Evolutionary conservation across 2,888 invertebrate species (phyloP), one percentile per base, ranked within the genome.

Genomic region (Drosophila stalkeri): DNA sequence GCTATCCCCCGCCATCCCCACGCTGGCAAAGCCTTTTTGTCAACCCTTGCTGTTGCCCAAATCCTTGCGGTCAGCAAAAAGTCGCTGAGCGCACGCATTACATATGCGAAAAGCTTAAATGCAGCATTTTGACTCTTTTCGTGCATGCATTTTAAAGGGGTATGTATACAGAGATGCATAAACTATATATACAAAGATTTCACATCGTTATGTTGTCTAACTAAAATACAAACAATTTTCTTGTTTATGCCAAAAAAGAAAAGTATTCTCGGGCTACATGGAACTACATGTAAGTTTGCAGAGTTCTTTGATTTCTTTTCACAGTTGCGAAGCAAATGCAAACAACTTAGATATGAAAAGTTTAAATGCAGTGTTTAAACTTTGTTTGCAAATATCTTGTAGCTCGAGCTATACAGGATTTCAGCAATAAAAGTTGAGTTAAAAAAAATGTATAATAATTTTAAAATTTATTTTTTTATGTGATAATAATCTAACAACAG

Each of bases 1-100:
- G 11, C 18, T 6, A 27, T 3, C 11, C 12, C 23, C 44, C 5
- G 3, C 5, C 27, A 27, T 8, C 27, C 41, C n/a, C 11, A 5
- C 11, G 4, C 43, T 46, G 52, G 9, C 56, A 49, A 27, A 64
- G 56, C 52, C 60, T 20, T 61, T 61, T 79, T 64, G 79, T 74
- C 64, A 76, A 68, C 79, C 43, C 44, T 52, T 33, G 51, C 47
- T 63, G 57, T 44, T 20, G 33, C 37, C 35, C n/a, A 57, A 39
- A 35, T 41, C 51, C 18, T 52, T 57, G 46, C 23, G 62, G 71
- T 49, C 71, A 62, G 62, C 61, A 33, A 57, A 72, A 37, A 37
- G n/a, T 41, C 18, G 14, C 52, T 20, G 23, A 20, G 12, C 12
- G 33, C 27, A 43, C n/a, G 46, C 27, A 49, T 39, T 47, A 11